Evolutionary conservation across 2,888 invertebrate species (phyloP).

Genomic region (Platycheirus albimanus): DNA sequence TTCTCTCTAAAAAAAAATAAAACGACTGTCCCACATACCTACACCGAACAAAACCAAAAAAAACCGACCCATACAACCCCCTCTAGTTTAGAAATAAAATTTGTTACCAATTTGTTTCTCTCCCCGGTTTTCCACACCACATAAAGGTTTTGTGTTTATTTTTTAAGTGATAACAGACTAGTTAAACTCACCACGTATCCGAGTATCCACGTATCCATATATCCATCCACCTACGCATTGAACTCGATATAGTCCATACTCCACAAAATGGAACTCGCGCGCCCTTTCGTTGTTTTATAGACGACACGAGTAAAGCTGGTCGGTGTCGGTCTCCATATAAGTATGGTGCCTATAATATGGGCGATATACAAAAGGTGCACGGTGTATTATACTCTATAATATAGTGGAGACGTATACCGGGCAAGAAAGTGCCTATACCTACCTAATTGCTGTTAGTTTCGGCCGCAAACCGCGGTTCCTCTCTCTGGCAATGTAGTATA

Average conservation of each 20-base stretch:
- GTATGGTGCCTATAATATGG: too few relatives aligned
- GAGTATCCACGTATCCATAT: too few relatives aligned
- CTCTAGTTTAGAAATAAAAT: conserved; percentile 48
- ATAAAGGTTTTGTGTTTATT: conserved; percentile 53
- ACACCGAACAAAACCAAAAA: too few relatives aligned
- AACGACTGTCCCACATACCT: conserved; percentile 53
- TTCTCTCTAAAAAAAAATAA: conserved; percentile 15
- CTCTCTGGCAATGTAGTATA: neutral
- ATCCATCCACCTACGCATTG: conserved; percentile 63
- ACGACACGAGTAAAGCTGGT: conserved; percentile 33
- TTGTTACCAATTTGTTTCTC: conserved; percentile 48
- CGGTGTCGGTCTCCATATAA: conserved; percentile 11
- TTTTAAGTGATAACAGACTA: conserved; percentile 60
- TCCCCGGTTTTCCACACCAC: conserved; percentile 32
- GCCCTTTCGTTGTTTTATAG: conserved; percentile 3
- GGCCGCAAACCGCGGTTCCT: conserved; percentile 43
- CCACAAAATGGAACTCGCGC: conserved; percentile 5
- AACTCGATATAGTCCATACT: too few relatives aligned
- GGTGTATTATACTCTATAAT: too few relatives aligned
- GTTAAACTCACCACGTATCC: conserved; percentile 54
- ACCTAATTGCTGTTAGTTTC: conserved; percentile 60
- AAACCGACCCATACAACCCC: conserved; percentile 42
- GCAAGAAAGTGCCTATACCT: conserved; percentile 31
- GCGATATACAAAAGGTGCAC: conserved; percentile 13
- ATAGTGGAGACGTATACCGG: conserved; percentile 5